A percentile compares a stretch with the other conserved stretches of the same genome.
Conservation (phyloP, 2,888 invertebrate species). For the Caenorhabditis panamensis region DNA sequence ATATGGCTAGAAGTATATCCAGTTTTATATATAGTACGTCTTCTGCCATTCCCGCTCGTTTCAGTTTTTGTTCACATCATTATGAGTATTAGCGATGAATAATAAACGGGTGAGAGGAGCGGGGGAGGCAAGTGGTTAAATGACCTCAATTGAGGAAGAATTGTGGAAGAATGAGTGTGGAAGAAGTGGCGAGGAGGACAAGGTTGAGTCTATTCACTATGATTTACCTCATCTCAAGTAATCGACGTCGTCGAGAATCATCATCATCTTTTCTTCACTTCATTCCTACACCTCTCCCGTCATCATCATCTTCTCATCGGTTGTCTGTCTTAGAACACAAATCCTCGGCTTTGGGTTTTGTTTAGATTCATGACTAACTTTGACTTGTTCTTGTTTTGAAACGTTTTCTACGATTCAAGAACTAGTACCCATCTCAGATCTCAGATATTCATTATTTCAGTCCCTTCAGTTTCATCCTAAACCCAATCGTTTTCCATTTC, state of each 20-base stretch:
- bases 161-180: not conserved
- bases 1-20: not conserved
- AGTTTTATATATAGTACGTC: conserved; percentile 11
- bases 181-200: conserved; percentile 10
- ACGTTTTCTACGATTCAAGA: too few relatives aligned
- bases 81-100: conserved; percentile 50
- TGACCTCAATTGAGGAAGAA: conserved; percentile 43
- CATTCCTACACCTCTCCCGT: not conserved
- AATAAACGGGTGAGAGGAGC: conserved; percentile 18
- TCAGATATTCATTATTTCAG: too few relatives aligned
- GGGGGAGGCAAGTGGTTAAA: conserved; percentile 28
- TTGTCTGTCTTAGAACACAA: conserved; percentile 1
- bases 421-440: too few relatives aligned
- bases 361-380: not conserved
- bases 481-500: not conserved
- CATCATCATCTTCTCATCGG: conserved; percentile 12
- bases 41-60: conserved; percentile 9
- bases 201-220: conserved; percentile 36
- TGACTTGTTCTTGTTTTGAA: too few relatives aligned
- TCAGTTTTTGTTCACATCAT: conserved; percentile 18
- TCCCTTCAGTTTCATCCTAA: too few relatives aligned
- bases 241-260: conserved; percentile 27
- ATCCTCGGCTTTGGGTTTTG: not conserved
- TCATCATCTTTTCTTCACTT: not conserved
- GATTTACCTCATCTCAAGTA: conserved; percentile 28